Conservation (phyloP, 2,113 vertebrate species). For the Bubo bubo region DNA sequence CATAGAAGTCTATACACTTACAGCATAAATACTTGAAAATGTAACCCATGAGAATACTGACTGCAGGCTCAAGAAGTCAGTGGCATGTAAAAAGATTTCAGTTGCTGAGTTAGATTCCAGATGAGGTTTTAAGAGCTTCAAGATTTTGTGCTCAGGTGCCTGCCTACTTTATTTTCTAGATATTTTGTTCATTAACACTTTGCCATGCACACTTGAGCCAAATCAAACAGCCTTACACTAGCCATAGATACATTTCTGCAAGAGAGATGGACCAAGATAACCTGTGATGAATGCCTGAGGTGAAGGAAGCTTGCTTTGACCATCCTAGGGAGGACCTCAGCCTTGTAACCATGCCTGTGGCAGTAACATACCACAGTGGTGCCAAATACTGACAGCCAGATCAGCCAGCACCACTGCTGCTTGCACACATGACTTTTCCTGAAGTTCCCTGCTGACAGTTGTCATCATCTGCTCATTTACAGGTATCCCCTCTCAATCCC, state of each 20-base stretch:
- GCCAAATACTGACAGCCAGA: not conserved
- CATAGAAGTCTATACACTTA: not conserved
- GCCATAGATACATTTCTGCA: not conserved
- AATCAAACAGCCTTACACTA: not conserved
- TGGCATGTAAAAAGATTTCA: not conserved
- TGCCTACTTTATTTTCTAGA: not conserved
- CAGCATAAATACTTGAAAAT: not conserved
- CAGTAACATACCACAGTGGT: not conserved
- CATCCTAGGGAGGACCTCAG: not conserved
- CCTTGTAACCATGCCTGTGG: not conserved
- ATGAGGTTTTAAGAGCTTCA: not conserved
- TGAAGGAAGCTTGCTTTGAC: not conserved
- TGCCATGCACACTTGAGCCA: not conserved
- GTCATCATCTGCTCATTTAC: not conserved
- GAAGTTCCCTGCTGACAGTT: not conserved
- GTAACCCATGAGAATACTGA: not conserved
- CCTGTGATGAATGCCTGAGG: fast-evolving
- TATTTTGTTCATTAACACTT: not conserved
- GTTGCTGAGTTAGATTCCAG: not conserved
- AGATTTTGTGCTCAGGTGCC: not conserved
- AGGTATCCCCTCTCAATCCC: not conserved
- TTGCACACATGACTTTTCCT: not conserved
- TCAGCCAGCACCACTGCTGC: not conserved
- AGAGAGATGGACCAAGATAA: not conserved
- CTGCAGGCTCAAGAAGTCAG: not conserved